A percentile compares a stretch with the other conserved stretches of the same genome.
Conservation (phyloP, 1,140 invertebrate species). For the Leptinotarsa undecemlineata region DNA sequence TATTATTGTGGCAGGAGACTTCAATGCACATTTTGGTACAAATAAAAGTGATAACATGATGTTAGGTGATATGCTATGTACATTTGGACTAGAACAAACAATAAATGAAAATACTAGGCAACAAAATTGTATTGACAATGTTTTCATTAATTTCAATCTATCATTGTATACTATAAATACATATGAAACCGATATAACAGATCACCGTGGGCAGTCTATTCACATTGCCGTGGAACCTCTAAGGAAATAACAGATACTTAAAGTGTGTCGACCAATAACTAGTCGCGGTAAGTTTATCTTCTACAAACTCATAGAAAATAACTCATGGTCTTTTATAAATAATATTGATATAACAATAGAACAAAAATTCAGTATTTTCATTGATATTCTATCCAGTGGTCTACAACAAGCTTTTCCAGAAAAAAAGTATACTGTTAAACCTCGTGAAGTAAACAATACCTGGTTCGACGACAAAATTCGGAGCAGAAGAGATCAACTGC, state of each 20-base stretch:
- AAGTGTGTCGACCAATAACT: not conserved
- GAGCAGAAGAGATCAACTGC: not conserved
- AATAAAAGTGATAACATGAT: not conserved
- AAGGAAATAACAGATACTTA: not conserved
- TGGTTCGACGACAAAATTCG: not conserved
- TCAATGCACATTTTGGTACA: constrained; percentile 13
- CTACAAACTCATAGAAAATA: not conserved
- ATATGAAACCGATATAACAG: not conserved
- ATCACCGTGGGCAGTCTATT: not conserved
- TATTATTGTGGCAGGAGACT: constrained; percentile 5
- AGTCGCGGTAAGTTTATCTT: not conserved
- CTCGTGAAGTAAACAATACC: not conserved
- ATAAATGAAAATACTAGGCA: not conserved
- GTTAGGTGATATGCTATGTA: not conserved
- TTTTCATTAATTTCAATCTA: not conserved
- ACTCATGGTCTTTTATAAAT: not conserved
- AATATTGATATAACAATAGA: not conserved
- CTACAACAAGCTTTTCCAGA: not conserved
- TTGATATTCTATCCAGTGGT: not conserved
- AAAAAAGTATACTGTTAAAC: not conserved
- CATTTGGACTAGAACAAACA: not conserved
- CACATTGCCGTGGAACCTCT: not conserved
- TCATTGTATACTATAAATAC: not conserved
- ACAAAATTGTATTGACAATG: not conserved
- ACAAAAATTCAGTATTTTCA: not conserved